Evolutionary conservation across 2,888 invertebrate genomes (phyloP).

Genomic region (Liposcelis brunnea): DNA sequence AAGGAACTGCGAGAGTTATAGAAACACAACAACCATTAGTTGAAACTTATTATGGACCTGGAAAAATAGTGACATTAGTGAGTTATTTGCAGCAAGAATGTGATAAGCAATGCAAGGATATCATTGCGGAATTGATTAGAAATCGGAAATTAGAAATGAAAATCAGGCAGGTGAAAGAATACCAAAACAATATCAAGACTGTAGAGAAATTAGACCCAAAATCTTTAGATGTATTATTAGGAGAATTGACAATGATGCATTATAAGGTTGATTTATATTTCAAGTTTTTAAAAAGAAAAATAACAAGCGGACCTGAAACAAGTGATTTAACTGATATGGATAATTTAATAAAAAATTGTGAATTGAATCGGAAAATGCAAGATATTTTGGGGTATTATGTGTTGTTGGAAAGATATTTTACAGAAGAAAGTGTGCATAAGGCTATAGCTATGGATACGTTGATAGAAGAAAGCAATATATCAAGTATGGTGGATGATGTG

Average conservation of each 20-base stretch:
- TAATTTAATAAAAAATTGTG: constrained; percentile 49
- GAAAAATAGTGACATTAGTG: constrained; percentile 51
- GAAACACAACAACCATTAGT: constrained; percentile 79
- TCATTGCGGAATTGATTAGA: constrained; percentile 55
- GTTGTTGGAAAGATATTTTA: constrained; percentile 81
- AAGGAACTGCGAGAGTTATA: constrained; percentile 65
- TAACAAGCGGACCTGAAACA: constrained; percentile 25
- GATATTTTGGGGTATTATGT: constrained; percentile 77
- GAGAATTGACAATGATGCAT: constrained; percentile 83
- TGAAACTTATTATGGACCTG: constrained; percentile 73
- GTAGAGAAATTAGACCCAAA: constrained; percentile 55
- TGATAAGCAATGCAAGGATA: constrained; percentile 41
- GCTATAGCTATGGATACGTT: constrained; percentile 65
- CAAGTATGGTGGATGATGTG: constrained; percentile 92
- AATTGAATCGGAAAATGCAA: constrained; percentile 58
- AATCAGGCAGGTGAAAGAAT: constrained; percentile 42
- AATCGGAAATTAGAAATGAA: constrained; percentile 45
- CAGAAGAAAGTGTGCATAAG: constrained; percentile 87
- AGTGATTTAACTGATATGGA: constrained; percentile 35
- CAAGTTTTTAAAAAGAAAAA: constrained; percentile 63
- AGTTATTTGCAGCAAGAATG: constrained; percentile 61
- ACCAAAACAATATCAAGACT: constrained; percentile 28
- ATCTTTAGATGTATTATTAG: constrained; percentile 69
- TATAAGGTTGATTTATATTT: constrained; percentile 81
- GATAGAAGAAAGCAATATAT: constrained; percentile 55